These are phyloP conservation scores for Epiblema foenella DNA, from an alignment of 2,888 invertebrate genomes.

Conservation along the genomic window DNA sequence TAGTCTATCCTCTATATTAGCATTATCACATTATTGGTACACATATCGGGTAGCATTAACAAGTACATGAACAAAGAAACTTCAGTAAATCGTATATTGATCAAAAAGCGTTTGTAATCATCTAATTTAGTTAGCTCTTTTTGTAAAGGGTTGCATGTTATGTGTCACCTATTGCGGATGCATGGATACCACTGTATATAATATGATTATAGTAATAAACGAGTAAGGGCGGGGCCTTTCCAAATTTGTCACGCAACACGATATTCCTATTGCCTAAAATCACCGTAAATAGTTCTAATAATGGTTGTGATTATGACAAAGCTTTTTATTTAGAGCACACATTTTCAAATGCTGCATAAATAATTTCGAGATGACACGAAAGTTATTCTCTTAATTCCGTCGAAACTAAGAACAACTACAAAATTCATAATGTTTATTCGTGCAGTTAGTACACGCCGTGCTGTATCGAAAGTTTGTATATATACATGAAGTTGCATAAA, in stretches of 20 bases:
- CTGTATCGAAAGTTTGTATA: neutral
- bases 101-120: neutral
- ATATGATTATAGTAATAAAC: neutral
- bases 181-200: neutral
- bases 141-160: neutral
- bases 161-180: neutral
- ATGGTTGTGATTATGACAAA: neutral
- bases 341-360: neutral
- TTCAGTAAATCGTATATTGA: too few relatives aligned
- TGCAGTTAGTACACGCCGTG: constrained; percentile 6
- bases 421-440: constrained; percentile 1
- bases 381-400: neutral
- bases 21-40: too few relatives aligned
- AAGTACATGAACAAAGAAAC: too few relatives aligned
- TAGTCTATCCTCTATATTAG: too few relatives aligned
- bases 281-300: neutral
- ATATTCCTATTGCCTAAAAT: neutral
- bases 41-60: too few relatives aligned
- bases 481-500: neutral
- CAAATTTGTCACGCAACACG: constrained; percentile 7
- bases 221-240: neutral
- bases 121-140: neutral
- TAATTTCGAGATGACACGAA: neutral
- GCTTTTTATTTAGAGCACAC: neutral
- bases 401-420: neutral